These are phyloP conservation scores for Escarpia spicata DNA, from an alignment of 2,888 invertebrate species.

Conservation along the genomic window DNA sequence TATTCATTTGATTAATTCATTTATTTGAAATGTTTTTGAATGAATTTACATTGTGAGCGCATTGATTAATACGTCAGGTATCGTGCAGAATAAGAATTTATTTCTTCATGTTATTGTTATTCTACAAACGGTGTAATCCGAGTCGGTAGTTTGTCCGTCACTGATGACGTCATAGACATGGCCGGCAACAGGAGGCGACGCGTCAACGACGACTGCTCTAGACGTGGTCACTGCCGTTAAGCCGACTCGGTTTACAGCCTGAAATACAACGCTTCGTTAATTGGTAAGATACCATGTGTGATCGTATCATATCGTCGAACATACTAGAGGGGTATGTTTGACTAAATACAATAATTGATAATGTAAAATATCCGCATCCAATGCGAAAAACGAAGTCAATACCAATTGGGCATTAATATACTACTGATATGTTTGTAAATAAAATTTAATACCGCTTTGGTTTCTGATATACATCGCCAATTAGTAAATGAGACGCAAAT, in stretches of 20 bases:
- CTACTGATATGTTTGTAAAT: too few relatives aligned
- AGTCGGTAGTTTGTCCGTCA: neutral
- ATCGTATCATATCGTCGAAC: neutral
- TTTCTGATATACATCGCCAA: too few relatives aligned
- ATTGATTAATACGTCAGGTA: too few relatives aligned
- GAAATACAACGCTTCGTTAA: neutral
- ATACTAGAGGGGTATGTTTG: neutral
- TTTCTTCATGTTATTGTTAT: neutral
- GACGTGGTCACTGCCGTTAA: neutral
- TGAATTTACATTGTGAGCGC: too few relatives aligned
- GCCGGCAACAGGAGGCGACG: neutral
- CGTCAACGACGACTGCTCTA: neutral
- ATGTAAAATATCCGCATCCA: too few relatives aligned
- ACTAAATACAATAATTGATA: neutral
- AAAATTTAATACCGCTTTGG: too few relatives aligned
- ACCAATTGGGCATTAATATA: too few relatives aligned
- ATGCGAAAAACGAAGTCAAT: too few relatives aligned
- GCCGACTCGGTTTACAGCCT: slow-evolving; percentile 3
- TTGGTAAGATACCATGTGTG: neutral
- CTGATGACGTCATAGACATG: neutral
- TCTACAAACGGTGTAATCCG: neutral
- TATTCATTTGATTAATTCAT: too few relatives aligned
- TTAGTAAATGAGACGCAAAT: too few relatives aligned
- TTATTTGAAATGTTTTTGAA: too few relatives aligned
- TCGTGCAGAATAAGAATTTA: neutral